Base-by-base conservation (phyloP, 35 echinoderm and acorn worm species). In the Ptychodera flava region DNA sequence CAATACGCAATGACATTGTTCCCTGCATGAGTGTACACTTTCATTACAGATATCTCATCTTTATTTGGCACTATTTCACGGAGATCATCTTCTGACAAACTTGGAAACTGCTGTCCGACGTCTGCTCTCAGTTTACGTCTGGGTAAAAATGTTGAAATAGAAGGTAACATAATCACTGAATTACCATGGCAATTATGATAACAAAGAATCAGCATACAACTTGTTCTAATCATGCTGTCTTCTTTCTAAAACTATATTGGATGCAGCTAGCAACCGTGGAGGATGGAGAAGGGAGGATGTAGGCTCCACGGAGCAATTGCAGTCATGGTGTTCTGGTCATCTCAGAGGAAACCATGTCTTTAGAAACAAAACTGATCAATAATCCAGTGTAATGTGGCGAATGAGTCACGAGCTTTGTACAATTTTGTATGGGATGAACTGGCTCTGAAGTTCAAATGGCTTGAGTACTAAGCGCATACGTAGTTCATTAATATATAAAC, bases 61-160 rank as follows among this genome's bases (percentile, higher is more conserved):
- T 99, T 99, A 89, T 99, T 99, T 79, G 96, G 96, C 14, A 94
- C 77, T 16, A 99, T 80, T 32, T 85, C 85, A 29, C 32, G 85
- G 1, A 97, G 84, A 35, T 90, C 37, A 14, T 94, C 96, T 1
- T 90, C 38, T 0, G 93, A 82, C 29, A 99, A 64, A 29, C 31
- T 29, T 10, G 90, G 78, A 83, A 99, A 94, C 77, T 93, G 90
- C 78, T 86, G 78, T 28, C 82, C 28, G 34, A 92, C 31, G 37
- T 85, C 78, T 22, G 36, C 37, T 37, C 79, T 87, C 79, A 91
- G 79, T 77, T 87, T 79, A 29, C 90, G 90, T 36, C 90, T 91
- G 36, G 10, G 86, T 37, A 16, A 2, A 75, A 1, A 79, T n/a
- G 6, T 31, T 29, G 76, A 80, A 32, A 14, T 15, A 80, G 36